phyloP scores from a whole-genome alignment of 2,888 invertebrate genomes.

The Venusia cambrica region DNA sequence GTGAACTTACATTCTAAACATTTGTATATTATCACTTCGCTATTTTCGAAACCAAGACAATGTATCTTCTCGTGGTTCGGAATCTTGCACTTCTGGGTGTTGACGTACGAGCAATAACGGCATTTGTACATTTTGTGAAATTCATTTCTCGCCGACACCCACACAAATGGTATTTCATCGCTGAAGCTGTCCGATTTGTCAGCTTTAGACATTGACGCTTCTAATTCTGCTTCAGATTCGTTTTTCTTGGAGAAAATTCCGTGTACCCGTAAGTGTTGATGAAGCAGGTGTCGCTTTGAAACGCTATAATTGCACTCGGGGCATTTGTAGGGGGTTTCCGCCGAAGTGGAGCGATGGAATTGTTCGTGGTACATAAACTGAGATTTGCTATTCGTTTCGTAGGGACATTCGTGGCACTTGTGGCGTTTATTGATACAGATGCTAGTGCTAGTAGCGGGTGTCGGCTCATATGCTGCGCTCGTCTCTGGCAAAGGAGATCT shows the following conservation, averaged over 20 bases:
- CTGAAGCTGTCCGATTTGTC: constrained; percentile 53
- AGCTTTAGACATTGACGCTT: constrained; percentile 45
- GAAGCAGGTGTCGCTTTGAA: constrained; percentile 89
- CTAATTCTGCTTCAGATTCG: constrained; percentile 66
- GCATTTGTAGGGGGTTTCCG: constrained; percentile 89
- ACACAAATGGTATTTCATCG: constrained; percentile 86
- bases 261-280: constrained; percentile 90
- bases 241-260: constrained; percentile 75
- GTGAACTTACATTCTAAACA: constrained; percentile 91
- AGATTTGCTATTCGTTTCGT: constrained; percentile 91
- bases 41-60: constrained; percentile 70
- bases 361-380: constrained; percentile 94
- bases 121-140: constrained; percentile 93
- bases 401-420: constrained; percentile 90
- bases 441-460: constrained; percentile 44
- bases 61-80: constrained; percentile 93
- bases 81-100: constrained; percentile 89
- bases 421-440: constrained; percentile 89
- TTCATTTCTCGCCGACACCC: constrained; percentile 87
- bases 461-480: constrained; percentile 17
- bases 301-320: constrained; percentile 91
- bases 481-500: constrained; percentile 54
- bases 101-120: constrained; percentile 91
- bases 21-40: constrained; percentile 78
- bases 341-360: constrained; percentile 83